Base-by-base conservation (phyloP, 2,797 vertebrate species). In the Bovichtus variegatus region DNA sequence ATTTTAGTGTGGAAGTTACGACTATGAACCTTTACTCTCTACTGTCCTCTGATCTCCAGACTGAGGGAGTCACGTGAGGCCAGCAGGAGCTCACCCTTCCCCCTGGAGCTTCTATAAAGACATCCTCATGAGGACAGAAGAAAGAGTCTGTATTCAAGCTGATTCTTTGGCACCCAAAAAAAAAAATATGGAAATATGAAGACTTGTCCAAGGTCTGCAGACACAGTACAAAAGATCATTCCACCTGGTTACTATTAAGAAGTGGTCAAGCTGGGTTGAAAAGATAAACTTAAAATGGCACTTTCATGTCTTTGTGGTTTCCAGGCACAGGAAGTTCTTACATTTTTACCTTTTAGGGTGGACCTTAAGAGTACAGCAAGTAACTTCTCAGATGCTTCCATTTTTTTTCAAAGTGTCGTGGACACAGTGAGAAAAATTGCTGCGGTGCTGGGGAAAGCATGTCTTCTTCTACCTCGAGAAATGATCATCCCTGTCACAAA, bases 231-330 rank as follows among this genome's bases (percentile, higher is more conserved):
- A 78, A n/a, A 72, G 50, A 83, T 69, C 71, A 41, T 65, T 80
- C 44, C 51, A 36, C 62, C 63, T 74, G 72, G 53, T 51, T 64
- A 40, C 74, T 65, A 59, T 29, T 71, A 63, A 76, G 50, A 76
- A 77, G 38, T 43, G 57, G 59, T 70, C 53, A 72, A 83, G 73
- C 78, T 57, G 25, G 60, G 54, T 15, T 82, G 70, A 59, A 69
- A 85, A 78, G 69, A 88, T 76, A 66, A 86, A 84, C 70, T 81
- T 87, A 71, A 89, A 91, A 85, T n/a, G 86, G 53, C 13, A 58
- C 82, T 91, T 88, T 89, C 53, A 85, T 78, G 88, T 88, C 85
- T 85, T 85, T 90, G 77, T 81, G 78, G 61, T 76, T 72, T 63
- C 27, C 40, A 12, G 72, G 65, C 74, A 67, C 61, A 76, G 27